These are phyloP conservation scores for Microctonus hyperodae DNA, from an alignment of 2,888 invertebrate species.

Conservation along the genomic window DNA sequence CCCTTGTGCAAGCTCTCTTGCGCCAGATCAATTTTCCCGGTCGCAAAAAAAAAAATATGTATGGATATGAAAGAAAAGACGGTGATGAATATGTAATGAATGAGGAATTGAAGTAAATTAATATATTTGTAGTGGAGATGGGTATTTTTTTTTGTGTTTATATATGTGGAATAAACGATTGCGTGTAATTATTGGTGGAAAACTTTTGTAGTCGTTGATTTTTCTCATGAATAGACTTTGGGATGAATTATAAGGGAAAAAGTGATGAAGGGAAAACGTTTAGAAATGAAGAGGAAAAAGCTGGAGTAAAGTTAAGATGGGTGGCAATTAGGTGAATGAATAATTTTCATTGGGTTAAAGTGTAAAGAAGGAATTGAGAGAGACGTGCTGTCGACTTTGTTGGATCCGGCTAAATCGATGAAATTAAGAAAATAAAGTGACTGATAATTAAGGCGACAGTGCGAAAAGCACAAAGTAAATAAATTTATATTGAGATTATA, in stretches of 20 bases:
- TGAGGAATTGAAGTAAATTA: too few relatives aligned
- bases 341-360: conserved; percentile 51
- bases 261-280: neutral
- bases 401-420: neutral
- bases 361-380: conserved; percentile 20
- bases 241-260: neutral
- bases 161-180: neutral
- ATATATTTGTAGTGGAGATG: too few relatives aligned
- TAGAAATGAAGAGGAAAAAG: conserved; percentile 4
- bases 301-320: conserved; percentile 36
- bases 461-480: conserved; percentile 46
- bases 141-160: too few relatives aligned
- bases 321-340: conserved; percentile 53
- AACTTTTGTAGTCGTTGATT: too few relatives aligned
- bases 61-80: too few relatives aligned
- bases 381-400: neutral
- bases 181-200: neutral
- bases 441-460: conserved; percentile 49
- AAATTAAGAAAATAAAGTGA: conserved; percentile 10
- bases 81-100: too few relatives aligned
- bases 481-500: too few relatives aligned
- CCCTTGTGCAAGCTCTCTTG: neutral
- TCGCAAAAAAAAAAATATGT: neutral
- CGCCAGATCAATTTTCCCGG: neutral
- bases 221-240: neutral